A percentile compares a stretch with the other conserved stretches of the same genome.
Evolutionary conservation across 2,888 invertebrate species (phyloP).

Genomic region (Onthophagus sagittarius): DNA sequence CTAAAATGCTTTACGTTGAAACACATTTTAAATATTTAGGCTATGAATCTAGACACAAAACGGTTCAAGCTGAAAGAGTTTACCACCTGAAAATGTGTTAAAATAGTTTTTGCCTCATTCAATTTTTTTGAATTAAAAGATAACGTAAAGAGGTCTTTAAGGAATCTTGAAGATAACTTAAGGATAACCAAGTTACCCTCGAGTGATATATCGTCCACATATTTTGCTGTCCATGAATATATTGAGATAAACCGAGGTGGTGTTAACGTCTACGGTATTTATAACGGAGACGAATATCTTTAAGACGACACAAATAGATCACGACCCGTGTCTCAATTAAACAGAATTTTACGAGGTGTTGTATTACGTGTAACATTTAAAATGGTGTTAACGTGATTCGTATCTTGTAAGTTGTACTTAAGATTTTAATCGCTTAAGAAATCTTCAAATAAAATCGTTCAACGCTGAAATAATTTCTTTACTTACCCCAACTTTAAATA

Average conservation of each 20-base stretch:
- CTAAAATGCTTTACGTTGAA: not conserved
- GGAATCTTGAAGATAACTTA: too few relatives aligned
- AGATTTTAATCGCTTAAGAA: not conserved
- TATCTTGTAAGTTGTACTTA: too few relatives aligned
- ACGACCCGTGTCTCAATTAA: not conserved
- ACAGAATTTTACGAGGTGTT: not conserved
- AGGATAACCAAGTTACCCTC: not conserved
- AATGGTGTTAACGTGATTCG: not conserved
- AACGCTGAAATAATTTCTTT: constrained; percentile 47
- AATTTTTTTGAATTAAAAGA: too few relatives aligned
- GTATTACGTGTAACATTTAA: not conserved
- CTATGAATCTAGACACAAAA: too few relatives aligned
- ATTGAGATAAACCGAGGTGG: not conserved
- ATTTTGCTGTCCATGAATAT: not conserved
- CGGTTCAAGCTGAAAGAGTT: too few relatives aligned
- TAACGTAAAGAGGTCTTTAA: too few relatives aligned
- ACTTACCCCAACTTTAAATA: constrained; percentile 79
- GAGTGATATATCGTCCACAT: not conserved
- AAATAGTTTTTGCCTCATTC: too few relatives aligned
- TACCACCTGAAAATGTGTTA: too few relatives aligned
- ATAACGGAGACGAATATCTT: not conserved
- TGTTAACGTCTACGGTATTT: not conserved
- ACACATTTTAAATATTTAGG: not conserved
- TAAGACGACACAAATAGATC: not conserved
- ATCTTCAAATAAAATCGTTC: not conserved